Evolutionary conservation across 2,113 vertebrate genomes (phyloP), one percentile per base, ranked within the genome.

Genomic region (Nematolebias whitei): DNA sequence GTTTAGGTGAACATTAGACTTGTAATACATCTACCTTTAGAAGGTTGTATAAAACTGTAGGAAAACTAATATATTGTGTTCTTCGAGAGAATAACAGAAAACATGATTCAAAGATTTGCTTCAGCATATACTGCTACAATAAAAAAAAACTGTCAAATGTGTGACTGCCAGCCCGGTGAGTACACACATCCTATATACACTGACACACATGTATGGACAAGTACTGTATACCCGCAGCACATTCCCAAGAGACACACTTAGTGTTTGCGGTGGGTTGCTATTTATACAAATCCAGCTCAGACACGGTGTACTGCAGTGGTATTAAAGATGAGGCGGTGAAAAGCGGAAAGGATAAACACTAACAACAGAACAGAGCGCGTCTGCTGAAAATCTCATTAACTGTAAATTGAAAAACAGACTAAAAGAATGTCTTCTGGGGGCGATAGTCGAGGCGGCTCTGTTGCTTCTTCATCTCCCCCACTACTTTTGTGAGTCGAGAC

Each of bases 381-480:
- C 76, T 74, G 84, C 78, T 76, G 80, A 75, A 89, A 86, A 85
- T 89, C 80, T 88, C 84, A 88, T 89, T 86, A 85, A 86, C 78
- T 83, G 80, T 79, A 85, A 88, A 89, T 87, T 85, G 84, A 86
- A 88, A 87, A 88, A 77, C 82, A 82, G 84, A 80, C 80, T 50
- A 85, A 86, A 47, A 26, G 83, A 85, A 82, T 73, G 80, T 82
- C 76, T 82, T 80, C 49, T 53, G 45, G 78, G n/a, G 76, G 83
- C 67, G 32, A 78, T 63, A 75, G 70, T 52, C 8, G 50, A 49
- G 64, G 57, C 3, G 39, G 48, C 56, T 7, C 49, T 23, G 7
- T 49, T 44, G 26, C 68, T 71, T 76, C 77, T 74, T 81, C 69
- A 76, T 85, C 78, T 77, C 32, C 67, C 72, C 67, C 57, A 68